Evolutionary conservation across 2,888 invertebrate species (phyloP).

Genomic region (Lamellibrachia satsuma): DNA sequence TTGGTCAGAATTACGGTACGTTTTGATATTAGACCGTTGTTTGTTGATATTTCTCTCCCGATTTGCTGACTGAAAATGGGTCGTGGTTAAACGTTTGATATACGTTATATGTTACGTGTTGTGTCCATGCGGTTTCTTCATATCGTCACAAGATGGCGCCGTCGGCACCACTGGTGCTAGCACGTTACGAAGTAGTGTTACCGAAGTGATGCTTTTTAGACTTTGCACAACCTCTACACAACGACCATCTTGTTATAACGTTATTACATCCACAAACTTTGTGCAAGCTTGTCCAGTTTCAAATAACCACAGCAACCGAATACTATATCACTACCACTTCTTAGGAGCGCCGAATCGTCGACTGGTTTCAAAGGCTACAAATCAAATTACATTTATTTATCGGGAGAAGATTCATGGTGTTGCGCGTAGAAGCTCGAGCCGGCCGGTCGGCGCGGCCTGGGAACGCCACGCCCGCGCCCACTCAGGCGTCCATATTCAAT

Average conservation of each 20-base stretch:
- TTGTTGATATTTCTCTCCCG: too few species aligned
- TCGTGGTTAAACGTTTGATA: too few species aligned
- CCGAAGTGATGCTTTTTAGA: neutral
- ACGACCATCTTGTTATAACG: neutral
- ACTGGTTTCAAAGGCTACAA: neutral
- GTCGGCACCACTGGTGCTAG: neutral
- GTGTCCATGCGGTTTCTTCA: neutral
- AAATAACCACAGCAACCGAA: neutral
- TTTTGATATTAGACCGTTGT: too few species aligned
- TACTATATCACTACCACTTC: neutral
- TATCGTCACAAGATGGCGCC: neutral
- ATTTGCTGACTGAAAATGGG: too few species aligned
- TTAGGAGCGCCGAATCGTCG: neutral
- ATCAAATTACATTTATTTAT: neutral
- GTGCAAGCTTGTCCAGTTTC: neutral
- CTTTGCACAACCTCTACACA: neutral
- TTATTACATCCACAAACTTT: neutral
- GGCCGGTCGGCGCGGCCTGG: neutral
- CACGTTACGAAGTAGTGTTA: neutral
- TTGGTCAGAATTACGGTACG: too few species aligned
- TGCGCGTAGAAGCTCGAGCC: neutral
- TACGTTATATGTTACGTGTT: too few species aligned
- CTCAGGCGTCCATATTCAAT: neutral
- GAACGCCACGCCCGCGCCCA: neutral
- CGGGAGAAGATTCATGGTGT: neutral